Evolutionary conservation across 2,113 vertebrate genomes (phyloP).

Genomic region (Copsychus sechellarum): DNA sequence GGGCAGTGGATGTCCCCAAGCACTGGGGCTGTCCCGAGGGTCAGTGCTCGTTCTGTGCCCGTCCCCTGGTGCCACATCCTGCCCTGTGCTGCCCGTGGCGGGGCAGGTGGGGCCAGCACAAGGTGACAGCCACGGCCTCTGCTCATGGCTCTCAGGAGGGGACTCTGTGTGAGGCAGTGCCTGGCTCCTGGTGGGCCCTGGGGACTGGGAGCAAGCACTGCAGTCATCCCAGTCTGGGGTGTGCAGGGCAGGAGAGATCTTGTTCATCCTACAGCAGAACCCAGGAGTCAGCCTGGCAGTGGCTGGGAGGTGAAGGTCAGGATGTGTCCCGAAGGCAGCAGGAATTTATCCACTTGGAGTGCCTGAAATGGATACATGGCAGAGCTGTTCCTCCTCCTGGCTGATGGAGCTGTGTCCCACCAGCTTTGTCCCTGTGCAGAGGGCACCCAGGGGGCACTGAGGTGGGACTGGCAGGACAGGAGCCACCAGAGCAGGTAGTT

Average conservation of each 20-base stretch:
- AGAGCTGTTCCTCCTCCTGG: background rate
- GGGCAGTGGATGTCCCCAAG: rapidly evolving
- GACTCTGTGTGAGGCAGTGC: rapidly evolving
- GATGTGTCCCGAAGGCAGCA: background rate
- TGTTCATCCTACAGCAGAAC: rapidly evolving
- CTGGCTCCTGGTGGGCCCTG: background rate
- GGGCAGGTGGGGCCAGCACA: background rate
- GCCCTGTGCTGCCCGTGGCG: rapidly evolving
- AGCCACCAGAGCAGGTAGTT: background rate
- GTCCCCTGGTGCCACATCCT: rapidly evolving
- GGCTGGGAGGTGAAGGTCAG: background rate
- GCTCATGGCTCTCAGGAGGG: background rate
- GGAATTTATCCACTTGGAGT: background rate
- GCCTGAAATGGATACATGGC: background rate
- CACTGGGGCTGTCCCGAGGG: rapidly evolving
- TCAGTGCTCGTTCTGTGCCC: rapidly evolving
- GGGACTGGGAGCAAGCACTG: rapidly evolving
- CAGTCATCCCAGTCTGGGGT: rapidly evolving
- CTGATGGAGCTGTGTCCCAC: background rate
- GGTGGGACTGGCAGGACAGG: background rate
- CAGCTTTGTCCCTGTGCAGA: background rate
- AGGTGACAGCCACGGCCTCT: background rate
- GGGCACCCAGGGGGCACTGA: background rate
- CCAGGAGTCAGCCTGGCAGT: rapidly evolving
- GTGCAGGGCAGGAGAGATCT: background rate